Conservation (phyloP, 2,888 invertebrate species). For the Himalopsyche anomala region DNA sequence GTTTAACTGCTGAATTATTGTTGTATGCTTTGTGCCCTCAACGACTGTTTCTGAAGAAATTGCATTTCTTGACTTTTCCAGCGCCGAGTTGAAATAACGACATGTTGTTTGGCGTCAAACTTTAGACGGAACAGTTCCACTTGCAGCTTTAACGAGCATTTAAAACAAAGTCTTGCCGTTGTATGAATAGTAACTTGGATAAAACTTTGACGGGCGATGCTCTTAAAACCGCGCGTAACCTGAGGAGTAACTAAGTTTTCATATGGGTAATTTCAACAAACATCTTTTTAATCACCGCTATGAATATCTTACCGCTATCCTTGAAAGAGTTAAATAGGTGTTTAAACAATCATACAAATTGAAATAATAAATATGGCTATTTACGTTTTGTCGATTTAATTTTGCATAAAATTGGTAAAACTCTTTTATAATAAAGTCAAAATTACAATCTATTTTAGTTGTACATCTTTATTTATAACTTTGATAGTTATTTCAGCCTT, state of each 20-base stretch:
- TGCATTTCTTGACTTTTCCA: constrained; percentile 6
- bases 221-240: background rate
- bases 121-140: background rate
- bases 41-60: background rate
- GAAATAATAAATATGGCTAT: too few species aligned
- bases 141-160: constrained; percentile 26
- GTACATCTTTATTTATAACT: too few species aligned
- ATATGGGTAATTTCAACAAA: background rate
- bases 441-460: too few species aligned
- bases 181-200: constrained; percentile 7
- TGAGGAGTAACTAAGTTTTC: background rate
- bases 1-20: background rate
- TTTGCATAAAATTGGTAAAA: too few species aligned
- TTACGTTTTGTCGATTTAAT: too few species aligned
- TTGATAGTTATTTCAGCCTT: too few species aligned
- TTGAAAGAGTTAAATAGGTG: too few species aligned
- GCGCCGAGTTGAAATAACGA: background rate
- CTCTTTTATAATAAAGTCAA: too few species aligned
- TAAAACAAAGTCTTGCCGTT: background rate
- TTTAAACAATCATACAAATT: too few species aligned
- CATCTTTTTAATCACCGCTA: background rate
- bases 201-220: background rate
- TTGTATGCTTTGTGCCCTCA: background rate
- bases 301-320: background rate
- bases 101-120: constrained; percentile 7